Evolutionary conservation across 1,140 invertebrate species (phyloP), one percentile per base, ranked within the genome.

Genomic region (Psix sp.): DNA sequence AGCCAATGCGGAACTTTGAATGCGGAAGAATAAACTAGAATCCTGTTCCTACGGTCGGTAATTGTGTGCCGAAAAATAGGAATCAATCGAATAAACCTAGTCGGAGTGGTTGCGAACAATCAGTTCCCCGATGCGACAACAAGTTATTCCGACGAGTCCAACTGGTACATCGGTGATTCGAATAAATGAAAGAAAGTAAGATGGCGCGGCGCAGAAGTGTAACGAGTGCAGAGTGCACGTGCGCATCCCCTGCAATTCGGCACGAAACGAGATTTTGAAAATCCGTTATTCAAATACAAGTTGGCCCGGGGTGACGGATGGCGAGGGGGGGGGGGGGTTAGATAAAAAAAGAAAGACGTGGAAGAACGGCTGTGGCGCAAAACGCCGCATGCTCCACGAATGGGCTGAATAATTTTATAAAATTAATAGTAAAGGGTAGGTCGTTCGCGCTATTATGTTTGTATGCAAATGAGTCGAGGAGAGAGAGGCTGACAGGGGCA

Each of bases 361-460:
- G 38, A 60, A 76, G 77, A 60, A 63, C 62, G 62, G 62, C 68
- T 68, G 59, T 16, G 38, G 16, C 43, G 31, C 13, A 45, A 51
- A 36, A 42, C 63, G 67, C 75, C 74, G 79, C 80, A 68, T 76
- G 76, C 66, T 60, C 40, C 43, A 45, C 66, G 68, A 78, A 77
- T 79, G 60, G 79, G 29, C 74, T 82, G 86, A 85, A 83, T 84
- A 84, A 87, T 86, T 87, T 87, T 84, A 85, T 85, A 84, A 86
- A 86, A 86, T 86, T 87, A 87, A 86, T 86, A 87, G 85, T 83
- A 84, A 86, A 86, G 83, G 84, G 84, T 85, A 85, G 83, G 80
- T 80, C 57, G 60, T 59, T 76, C 71, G 74, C 77, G 60, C 84
- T 81, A 86, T 87, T 86, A 86, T 86, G 77, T 80, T 76, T 81